These are phyloP conservation scores for Trachythela sp. DNA, from an alignment of 64 coral and sea anemone genomes.

Conservation along the genomic window DNA sequence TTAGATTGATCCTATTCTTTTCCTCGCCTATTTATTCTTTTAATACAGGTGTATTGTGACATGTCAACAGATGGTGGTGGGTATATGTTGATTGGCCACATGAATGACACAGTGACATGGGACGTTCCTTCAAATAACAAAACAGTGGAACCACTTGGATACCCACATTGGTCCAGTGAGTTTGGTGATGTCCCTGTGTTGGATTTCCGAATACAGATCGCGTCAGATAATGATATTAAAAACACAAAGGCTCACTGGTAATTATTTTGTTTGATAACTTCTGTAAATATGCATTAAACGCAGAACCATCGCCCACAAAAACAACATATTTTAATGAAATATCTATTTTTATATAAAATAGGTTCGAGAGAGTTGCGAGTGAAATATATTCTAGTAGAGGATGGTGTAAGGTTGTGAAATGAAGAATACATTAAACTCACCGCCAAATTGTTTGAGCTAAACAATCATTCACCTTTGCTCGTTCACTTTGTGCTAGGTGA, in stretches of 20 bases:
- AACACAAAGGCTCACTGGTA: background rate
- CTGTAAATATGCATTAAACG: background rate
- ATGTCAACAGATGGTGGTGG: slow-evolving; percentile 11
- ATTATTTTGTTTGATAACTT: background rate
- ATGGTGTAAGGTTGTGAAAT: too few species aligned
- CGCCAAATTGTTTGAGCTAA: too few species aligned
- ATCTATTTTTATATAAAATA: too few species aligned
- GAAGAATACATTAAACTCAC: too few species aligned
- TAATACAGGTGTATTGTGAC: background rate
- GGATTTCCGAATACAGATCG: background rate
- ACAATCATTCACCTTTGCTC: too few species aligned
- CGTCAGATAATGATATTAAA: background rate
- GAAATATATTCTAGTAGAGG: too few species aligned
- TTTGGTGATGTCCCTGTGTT: background rate
- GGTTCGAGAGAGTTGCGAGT: too few species aligned
- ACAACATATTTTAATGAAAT: too few species aligned
- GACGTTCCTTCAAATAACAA: background rate
- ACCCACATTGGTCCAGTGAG: background rate
- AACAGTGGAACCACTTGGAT: background rate
- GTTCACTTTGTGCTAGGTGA: too few species aligned
- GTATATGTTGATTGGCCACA: background rate
- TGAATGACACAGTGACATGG: background rate
- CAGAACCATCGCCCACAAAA: background rate
- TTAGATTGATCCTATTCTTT: too few species aligned
- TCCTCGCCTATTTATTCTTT: background rate